phyloP scores from a whole-genome alignment of 35 echinoderm and acorn worm genomes.

The Patiria miniata region DNA sequence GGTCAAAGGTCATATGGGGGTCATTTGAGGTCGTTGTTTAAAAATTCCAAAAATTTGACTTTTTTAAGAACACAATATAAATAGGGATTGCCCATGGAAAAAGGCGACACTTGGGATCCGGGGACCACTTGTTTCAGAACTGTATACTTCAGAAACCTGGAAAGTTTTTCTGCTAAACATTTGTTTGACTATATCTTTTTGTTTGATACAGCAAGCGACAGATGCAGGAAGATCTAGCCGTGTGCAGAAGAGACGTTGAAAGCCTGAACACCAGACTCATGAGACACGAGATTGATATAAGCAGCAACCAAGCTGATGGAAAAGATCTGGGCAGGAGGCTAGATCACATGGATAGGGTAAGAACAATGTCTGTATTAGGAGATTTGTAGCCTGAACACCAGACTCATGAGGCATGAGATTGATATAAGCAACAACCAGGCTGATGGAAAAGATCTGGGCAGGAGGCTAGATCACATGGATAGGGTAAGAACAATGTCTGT shows the following conservation, averaged over 20 bases:
- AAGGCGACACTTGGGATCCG: too few relatives aligned
- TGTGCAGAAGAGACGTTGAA: conserved; percentile 50
- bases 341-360: conserved; percentile 58
- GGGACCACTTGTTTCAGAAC: too few relatives aligned
- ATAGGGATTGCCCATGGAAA: too few relatives aligned
- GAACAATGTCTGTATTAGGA: background rate
- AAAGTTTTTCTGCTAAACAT: background rate
- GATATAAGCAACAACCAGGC: conserved; percentile 34
- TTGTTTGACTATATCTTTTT: background rate
- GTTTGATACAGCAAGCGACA: conserved; percentile 37
- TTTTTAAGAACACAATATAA: too few relatives aligned
- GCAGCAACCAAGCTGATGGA: conserved; percentile 32
- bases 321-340: conserved; percentile 43
- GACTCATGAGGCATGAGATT: conserved; percentile 38
- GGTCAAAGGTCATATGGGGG: too few relatives aligned
- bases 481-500: conserved; percentile 19
- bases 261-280: conserved; percentile 47
- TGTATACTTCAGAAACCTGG: too few relatives aligned
- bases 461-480: conserved; percentile 49
- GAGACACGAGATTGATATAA: conserved; percentile 39
- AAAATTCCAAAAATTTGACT: too few relatives aligned
- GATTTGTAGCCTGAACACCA: conserved; percentile 38
- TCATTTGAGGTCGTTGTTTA: too few relatives aligned
- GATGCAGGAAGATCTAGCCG: conserved; percentile 41
- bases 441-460: conserved; percentile 38